Conservation (phyloP, 1,140 invertebrate genomes). For the Drosophila lacteicornis region DNA sequence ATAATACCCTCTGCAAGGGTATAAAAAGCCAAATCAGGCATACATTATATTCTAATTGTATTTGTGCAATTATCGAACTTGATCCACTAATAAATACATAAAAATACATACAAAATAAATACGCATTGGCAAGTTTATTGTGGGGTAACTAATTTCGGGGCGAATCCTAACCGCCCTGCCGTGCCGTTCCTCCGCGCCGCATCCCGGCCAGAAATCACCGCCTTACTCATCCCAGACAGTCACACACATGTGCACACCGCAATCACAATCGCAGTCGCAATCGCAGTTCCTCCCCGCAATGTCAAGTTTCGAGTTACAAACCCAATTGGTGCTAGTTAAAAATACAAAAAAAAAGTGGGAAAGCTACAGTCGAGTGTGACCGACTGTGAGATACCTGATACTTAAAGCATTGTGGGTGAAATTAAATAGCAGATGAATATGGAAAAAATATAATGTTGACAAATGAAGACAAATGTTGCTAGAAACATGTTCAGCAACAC, state of each 20-base stretch:
- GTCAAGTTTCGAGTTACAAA: slow-evolving; percentile 55
- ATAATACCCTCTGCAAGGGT: no score
- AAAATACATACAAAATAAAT: not conserved
- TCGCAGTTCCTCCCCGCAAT: slow-evolving; percentile 20
- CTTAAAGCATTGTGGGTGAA: no score
- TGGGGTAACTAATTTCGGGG: slow-evolving; percentile 14
- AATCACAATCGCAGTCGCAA: slow-evolving; percentile 1
- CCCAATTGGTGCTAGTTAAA: slow-evolving; percentile 61
- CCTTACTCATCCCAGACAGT: slow-evolving; percentile 14
- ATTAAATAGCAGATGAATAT: no score
- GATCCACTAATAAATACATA: not conserved
- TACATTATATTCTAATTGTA: no score
- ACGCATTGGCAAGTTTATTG: not conserved
- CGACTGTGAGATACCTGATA: no score
- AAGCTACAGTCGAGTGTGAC: no score
- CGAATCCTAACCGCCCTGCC: slow-evolving; percentile 11
- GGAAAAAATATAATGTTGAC: no score
- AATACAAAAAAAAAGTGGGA: not conserved
- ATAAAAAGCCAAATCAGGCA: no score
- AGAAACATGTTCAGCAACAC: no score
- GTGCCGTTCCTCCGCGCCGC: no score
- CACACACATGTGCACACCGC: slow-evolving; percentile 39
- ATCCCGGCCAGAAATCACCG: slow-evolving; percentile 2
- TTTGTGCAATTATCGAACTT: not conserved
- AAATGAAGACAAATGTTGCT: no score